Evolutionary conservation across 2,888 invertebrate species (phyloP).

Genomic region (Andrena chrysosceles): DNA sequence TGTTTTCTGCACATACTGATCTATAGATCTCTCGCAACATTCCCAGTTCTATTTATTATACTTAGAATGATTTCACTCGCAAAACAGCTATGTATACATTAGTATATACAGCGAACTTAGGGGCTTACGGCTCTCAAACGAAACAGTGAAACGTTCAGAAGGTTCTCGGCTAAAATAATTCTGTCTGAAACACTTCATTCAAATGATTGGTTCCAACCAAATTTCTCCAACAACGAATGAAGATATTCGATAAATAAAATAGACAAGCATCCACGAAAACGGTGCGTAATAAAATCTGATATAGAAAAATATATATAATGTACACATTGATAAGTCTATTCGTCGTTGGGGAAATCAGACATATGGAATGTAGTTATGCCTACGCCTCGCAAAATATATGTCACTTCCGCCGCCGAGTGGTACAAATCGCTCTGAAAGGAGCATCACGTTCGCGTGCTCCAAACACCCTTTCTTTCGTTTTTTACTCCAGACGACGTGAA

Average conservation of each 20-base stretch:
- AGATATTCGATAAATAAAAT: conserved; percentile 42
- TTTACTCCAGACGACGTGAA: conserved; percentile 66
- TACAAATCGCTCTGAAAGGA: conserved; percentile 7
- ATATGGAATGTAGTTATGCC: conserved; percentile 46
- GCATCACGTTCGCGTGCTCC: background rate
- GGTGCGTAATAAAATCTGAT: conserved; percentile 27
- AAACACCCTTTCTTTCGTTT: conserved; percentile 5
- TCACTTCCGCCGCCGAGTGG: background rate
- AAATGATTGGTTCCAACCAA: background rate
- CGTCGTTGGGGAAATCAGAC: conserved; percentile 32
- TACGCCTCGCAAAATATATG: background rate
- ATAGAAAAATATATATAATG: conserved; percentile 53
- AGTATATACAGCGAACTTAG: conserved; percentile 37
- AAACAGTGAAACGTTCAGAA: conserved; percentile 24
- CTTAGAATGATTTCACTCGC: conserved; percentile 20
- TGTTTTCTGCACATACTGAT: conserved; percentile 28
- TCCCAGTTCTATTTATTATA: background rate
- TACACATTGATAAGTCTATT: conserved; percentile 32
- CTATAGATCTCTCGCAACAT: conserved; percentile 9
- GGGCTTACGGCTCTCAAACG: background rate
- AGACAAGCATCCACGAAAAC: conserved; percentile 22
- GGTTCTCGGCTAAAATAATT: conserved; percentile 3
- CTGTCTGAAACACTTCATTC: background rate
- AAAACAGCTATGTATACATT: conserved; percentile 27
- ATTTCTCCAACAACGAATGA: conserved; percentile 48